phyloP scores from a whole-genome alignment of 37 sponge, comb jelly and placozoan species.

The Beroe ovata region DNA sequence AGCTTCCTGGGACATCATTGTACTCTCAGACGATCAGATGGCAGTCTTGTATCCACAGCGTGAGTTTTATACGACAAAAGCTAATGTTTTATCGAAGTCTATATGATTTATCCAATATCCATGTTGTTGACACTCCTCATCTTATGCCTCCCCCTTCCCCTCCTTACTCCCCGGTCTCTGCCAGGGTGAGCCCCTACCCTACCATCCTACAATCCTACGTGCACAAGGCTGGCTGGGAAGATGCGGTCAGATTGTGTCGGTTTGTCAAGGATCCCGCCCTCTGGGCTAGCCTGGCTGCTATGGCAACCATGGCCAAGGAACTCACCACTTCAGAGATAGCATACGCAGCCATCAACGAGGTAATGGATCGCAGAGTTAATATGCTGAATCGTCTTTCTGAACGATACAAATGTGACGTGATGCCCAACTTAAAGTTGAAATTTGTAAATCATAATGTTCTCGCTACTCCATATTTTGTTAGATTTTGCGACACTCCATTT shows the following conservation, averaged over 20 bases:
- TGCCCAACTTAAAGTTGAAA: no score
- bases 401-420: no score
- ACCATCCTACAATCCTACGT: constrained; percentile 79
- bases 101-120: no score
- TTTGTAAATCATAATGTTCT: not conserved
- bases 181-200: constrained; percentile 89
- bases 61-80: no score
- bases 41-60: constrained; percentile 83
- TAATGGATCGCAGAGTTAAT: no score
- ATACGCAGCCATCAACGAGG: constrained; percentile 94
- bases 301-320: constrained; percentile 79
- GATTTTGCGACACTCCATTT: no score
- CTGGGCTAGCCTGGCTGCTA: constrained; percentile 95
- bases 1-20: constrained; percentile 79
- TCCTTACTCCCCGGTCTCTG: no score
- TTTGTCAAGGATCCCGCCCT: constrained; percentile 90
- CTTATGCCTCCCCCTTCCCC: no score
- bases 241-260: constrained; percentile 79
- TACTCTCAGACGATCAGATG: constrained; percentile 83
- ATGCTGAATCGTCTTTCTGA: no score
- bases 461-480: not conserved
- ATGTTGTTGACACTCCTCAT: no score
- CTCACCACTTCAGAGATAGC: constrained; percentile 85
- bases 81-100: no score
- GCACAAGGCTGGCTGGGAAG: constrained; percentile 71